Base-by-base conservation (phyloP, 2,888 invertebrate genomes). In the Leucozona laternaria region DNA sequence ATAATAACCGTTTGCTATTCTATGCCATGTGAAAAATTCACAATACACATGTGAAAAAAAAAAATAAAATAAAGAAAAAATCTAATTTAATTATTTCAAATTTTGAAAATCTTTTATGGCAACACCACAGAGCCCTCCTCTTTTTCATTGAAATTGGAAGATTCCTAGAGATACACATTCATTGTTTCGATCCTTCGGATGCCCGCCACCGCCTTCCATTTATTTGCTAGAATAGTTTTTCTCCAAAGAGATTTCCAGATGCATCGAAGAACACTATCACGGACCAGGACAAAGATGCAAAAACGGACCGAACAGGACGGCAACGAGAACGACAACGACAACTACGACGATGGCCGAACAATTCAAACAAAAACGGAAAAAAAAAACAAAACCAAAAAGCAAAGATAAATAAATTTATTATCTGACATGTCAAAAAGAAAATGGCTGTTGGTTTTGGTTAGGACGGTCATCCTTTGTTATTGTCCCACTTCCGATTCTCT, bases 391-490 rank as follows among this genome's bases (percentile, higher is more conserved):
- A n/a, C n/a, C 40, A 43, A 55, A 43, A 40, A 77, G 34, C 40
- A 75, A 48, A 50, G 72, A 86, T 82, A 86, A 86, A 86, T 82
- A 86, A 86, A 86, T 82, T 79, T 86, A 86, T 86, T 82, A 86
- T 86, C 86, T 79, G 82, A 78, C 70, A 78, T 82, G 75, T 86
- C 82, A 66, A 79, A 82, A 78, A 75, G 86, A 82, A 75, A 86
- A 82, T 82, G 86, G 71, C 66, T 75, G 78, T 78, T 86, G 78
- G 82, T 81, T 82, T 82, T 75, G 75, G 78, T 75, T 78, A 70
- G 78, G 10, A 57, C 40, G 64, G 77, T 60, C 55, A 70, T 79
- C 57, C 75, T 50, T 76, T 64, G 68, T 57, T 68, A 58, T 57
- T 71, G 62, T 57, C 58, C 37, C 53, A 50, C 37, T 53, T 68